These are phyloP conservation scores for Octodonta nipae DNA, from an alignment of 2,888 invertebrate species.

Conservation along the genomic window DNA sequence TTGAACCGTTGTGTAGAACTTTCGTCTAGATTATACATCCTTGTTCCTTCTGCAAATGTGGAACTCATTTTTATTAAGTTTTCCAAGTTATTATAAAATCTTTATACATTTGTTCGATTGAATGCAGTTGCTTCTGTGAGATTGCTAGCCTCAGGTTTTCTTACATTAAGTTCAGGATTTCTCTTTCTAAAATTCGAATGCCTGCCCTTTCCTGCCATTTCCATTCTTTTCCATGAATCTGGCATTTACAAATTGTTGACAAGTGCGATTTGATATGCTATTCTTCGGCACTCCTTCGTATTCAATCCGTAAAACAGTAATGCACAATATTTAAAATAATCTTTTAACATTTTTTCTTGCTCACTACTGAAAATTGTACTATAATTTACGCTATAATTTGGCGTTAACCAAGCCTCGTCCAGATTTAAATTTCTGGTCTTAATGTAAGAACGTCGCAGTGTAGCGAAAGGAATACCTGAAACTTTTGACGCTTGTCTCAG, in stretches of 20 bases:
- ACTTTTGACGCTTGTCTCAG: not conserved
- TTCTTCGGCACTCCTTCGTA: slow-evolving; percentile 8
- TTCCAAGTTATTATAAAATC: slow-evolving; percentile 12
- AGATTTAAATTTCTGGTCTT: not conserved
- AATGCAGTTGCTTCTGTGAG: slow-evolving; percentile 14
- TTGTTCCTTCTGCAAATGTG: slow-evolving; percentile 10
- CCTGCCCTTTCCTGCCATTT: slow-evolving; percentile 14
- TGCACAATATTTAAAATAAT: not conserved
- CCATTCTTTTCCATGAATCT: slow-evolving; percentile 10
- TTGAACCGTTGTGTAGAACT: too few relatives aligned
- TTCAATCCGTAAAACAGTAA: slow-evolving; percentile 10
- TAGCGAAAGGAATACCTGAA: not conserved
- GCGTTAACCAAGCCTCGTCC: not conserved
- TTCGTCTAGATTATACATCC: slow-evolving; percentile 17
- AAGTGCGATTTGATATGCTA: slow-evolving; percentile 15
- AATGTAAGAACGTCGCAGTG: not conserved
- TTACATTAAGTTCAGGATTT: slow-evolving; percentile 11
- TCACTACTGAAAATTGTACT: not conserved
- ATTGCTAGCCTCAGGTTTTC: slow-evolving; percentile 13
- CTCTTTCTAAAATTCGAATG: slow-evolving; percentile 9
- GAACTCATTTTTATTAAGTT: slow-evolving; percentile 5
- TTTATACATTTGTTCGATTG: slow-evolving; percentile 13
- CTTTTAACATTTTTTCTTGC: not conserved
- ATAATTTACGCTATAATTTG: not conserved
- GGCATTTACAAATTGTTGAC: slow-evolving; percentile 11